Evolutionary conservation across 2,888 invertebrate species (phyloP), one percentile per base, ranked within the genome.

Genomic region (Timema podura): DNA sequence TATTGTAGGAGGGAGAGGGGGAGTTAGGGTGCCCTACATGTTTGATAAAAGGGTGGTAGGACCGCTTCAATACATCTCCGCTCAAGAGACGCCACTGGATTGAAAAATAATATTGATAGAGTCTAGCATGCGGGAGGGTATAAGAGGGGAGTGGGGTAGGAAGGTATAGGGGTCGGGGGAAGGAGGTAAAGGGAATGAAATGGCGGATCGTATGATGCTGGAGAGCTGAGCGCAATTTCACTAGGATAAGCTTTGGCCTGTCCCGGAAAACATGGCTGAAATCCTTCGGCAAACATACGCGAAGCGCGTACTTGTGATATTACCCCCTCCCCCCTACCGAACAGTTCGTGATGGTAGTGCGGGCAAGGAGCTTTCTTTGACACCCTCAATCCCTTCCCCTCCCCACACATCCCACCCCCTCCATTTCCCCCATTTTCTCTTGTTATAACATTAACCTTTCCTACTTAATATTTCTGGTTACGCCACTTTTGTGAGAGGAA

Each of bases 51-150:
- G 61, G 61, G 61, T 30, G 44, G 11, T 11, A n/a, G 51, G 51
- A 61, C 44, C 61, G 61, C 61, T 61, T 61, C 30, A 61, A 10
- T 45, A 61, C 61, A 61, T 61, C 61, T 61, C 45, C 61, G 44
- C 30, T 11, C 61, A 61, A 61, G 61, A 61, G 44, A 30, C 66
- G 64, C 13, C 68, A 65, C 65, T 65, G 69, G 73, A 73, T 73
- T 73, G 73, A 73, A 73, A 70, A 73, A 73, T 73, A 73, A 73
- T 73, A 73, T 73, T 73, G 71, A 73, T 73, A 73, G 71, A 73
- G 73, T 65, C 59, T 47, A 10, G 47, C 65, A 51, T 44, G 9
- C n/a, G 47, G 48, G n/a, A 30, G 11, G 30, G 68, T 15, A 16
- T 61, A 5, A 15, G n/a, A 8, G 48, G 30, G 13, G 15, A 59